Base-by-base conservation (phyloP, 2,888 invertebrate species). In the Cheilosia impressa region DNA sequence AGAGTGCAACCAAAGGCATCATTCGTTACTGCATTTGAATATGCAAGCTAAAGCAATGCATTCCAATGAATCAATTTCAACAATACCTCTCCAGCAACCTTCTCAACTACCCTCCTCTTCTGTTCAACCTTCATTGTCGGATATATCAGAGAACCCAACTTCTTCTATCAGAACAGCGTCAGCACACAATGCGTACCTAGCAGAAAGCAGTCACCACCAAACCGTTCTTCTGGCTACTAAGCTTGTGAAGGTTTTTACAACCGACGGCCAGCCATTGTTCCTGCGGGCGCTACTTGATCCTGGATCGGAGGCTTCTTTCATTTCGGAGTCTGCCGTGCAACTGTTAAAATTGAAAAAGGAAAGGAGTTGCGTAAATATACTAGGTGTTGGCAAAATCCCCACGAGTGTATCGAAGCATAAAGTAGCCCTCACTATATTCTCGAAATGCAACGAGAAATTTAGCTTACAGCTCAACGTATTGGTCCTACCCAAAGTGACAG, bases 211-310 rank as follows among this genome's bases (percentile, higher is more conserved):
- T 24, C 24, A 24, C 24, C 24, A 24, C 24, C 24, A 24, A 24
- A 34, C 68, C 17, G 55, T 57, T 57, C 69, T 69, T 43, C 45
- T 69, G 27, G 69, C 69, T n/a, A 57, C 69, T 5, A 57, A 45
- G 4, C 69, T 69, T 4, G 27, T 69, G 3, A 68, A 53, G 24
- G 68, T 24, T 43, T 13, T 50, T 13, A 50, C 65, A 38, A 19
- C 47, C 10, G 19, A 10, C 5, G 65, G 34, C 15, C 17, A 65
- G 34, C 50, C 19, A 17, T 50, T 65, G 19, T 15, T 65, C 22
- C 50, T 52, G 34, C 31, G 52, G 15, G 65, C 65, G 19, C 24
- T 47, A 17, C 10, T 50, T 6, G 63, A 63, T 63, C 63, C 47
- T 47, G 63, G 47, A 31, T 47, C 47, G 7, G 19, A 47, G 19